Conservation (phyloP, 2,888 invertebrate species). For the Xestoiulus laeticollis region DNA sequence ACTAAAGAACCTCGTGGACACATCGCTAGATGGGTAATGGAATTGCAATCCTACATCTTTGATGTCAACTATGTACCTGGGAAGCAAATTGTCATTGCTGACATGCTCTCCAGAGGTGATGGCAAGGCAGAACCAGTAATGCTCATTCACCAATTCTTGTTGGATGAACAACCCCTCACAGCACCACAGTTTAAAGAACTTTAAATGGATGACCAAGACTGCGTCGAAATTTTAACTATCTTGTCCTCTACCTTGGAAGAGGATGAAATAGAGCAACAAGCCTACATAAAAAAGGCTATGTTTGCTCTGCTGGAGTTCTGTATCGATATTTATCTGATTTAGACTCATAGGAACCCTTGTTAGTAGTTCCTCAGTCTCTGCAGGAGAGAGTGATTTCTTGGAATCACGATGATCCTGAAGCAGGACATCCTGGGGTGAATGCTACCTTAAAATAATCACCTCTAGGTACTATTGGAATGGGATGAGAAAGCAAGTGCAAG, state of each 20-base stretch:
- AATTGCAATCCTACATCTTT: too few relatives aligned
- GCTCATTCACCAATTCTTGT: neutral
- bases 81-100: neutral
- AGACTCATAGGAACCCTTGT: neutral
- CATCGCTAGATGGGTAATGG: too few relatives aligned
- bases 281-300: too few relatives aligned
- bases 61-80: too few relatives aligned
- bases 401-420: neutral
- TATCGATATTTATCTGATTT: neutral
- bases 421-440: neutral
- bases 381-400: neutral
- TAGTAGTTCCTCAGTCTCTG: neutral
- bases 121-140: neutral
- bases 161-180: neutral
- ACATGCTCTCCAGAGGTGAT: too few relatives aligned
- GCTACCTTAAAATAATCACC: neutral
- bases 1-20: neutral
- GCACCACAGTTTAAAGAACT: too few relatives aligned
- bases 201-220: too few relatives aligned
- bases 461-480: too few relatives aligned
- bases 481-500: too few relatives aligned
- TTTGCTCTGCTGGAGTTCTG: neutral
- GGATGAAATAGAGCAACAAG: too few relatives aligned
- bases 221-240: too few relatives aligned
- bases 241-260: too few relatives aligned